Conservation (phyloP, 1,140 invertebrate species). For the Brachionus manjavacas region DNA sequence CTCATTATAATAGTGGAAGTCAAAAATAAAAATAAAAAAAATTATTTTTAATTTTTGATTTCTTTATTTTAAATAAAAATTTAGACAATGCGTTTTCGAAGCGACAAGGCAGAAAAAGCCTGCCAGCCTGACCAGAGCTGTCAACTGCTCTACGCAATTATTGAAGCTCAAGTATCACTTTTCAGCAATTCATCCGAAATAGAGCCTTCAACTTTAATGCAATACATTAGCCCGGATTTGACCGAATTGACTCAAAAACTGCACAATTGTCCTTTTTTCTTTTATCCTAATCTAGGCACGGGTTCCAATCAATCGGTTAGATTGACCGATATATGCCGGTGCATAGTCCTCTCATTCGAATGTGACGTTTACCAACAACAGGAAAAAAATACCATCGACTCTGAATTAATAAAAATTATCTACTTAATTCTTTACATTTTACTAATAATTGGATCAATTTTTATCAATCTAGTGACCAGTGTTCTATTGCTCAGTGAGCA, state of each 20-base stretch:
- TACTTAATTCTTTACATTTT: slow-evolving; percentile 24
- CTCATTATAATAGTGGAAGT: background rate
- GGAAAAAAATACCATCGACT: background rate
- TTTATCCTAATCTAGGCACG: background rate
- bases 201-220: background rate
- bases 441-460: background rate
- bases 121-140: background rate
- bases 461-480: background rate
- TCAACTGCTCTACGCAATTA: background rate
- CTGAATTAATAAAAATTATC: background rate
- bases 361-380: background rate
- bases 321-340: background rate
- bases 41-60: background rate
- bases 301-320: background rate
- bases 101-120: background rate
- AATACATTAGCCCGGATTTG: background rate
- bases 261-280: background rate
- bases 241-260: background rate
- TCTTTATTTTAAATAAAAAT: background rate
- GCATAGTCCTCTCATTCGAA: background rate
- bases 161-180: background rate
- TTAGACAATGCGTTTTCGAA: background rate
- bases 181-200: background rate
- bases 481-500: background rate
- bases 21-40: background rate